Conservation (phyloP, 2,797 vertebrate genomes). For the Synaphobranchus kaupii region DNA sequence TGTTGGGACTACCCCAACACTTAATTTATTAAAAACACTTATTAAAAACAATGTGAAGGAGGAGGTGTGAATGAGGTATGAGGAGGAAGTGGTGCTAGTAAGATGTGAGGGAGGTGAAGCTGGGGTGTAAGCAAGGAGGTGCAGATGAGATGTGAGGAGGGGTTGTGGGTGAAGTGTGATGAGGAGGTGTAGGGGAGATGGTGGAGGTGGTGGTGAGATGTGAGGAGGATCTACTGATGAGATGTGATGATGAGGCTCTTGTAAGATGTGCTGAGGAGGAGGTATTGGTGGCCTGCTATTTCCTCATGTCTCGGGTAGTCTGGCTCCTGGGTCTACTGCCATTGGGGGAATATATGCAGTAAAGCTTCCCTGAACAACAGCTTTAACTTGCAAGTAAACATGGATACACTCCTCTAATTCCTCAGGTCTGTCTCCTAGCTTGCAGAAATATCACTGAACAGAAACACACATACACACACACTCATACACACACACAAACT, state of each 20-base stretch:
- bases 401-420: neutral
- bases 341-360: neutral
- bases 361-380: neutral
- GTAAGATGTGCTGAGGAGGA: neutral
- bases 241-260: too few relatives aligned
- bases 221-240: too few relatives aligned
- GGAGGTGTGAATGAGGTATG: neutral
- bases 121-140: neutral
- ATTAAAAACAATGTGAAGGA: neutral
- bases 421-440: neutral
- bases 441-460: neutral
- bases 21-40: too few relatives aligned
- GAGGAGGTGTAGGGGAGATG: neutral
- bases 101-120: neutral
- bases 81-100: neutral
- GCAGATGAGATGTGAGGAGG: neutral
- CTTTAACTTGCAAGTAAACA: neutral
- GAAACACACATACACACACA: neutral
- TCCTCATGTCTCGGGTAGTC: neutral
- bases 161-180: neutral
- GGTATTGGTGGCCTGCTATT: neutral
- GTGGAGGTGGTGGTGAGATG: too few relatives aligned
- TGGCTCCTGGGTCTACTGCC: neutral
- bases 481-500: slow-evolving; percentile 5
- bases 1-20: too few relatives aligned